Percentiles rank a stretch among this genome's conserved stretches.
Evolutionary conservation across 1,140 invertebrate genomes (phyloP).

Genomic region (Pygmarrhopalites habei): DNA sequence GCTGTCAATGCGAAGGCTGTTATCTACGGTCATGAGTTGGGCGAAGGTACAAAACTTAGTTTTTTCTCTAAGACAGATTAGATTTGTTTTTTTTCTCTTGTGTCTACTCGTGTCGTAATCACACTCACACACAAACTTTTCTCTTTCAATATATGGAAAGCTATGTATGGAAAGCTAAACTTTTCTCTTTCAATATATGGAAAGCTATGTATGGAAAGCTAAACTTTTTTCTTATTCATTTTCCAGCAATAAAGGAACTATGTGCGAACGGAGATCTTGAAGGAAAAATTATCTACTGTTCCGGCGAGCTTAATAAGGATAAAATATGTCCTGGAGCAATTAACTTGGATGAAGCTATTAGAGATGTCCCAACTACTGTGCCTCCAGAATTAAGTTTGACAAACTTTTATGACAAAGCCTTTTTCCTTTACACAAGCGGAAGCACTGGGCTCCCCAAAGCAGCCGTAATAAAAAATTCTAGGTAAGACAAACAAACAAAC

Average conservation of each 20-base stretch:
- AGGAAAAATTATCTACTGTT: constrained; percentile 5
- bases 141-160: too few relatives aligned
- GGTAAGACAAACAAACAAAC: constrained; percentile 3
- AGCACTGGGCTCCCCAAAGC: constrained; percentile 50
- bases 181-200: too few relatives aligned
- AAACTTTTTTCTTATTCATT: neutral
- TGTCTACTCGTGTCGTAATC: too few relatives aligned
- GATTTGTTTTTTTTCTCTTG: neutral
- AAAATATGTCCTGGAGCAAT: neutral
- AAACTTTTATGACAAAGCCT: constrained; percentile 25
- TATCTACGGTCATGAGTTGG: constrained; percentile 22
- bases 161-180: too few relatives aligned
- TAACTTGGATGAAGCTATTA: constrained; percentile 7
- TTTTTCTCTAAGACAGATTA: neutral
- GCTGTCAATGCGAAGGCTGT: constrained; percentile 33
- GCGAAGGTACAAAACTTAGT: neutral
- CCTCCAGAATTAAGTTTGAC: neutral
- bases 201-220: too few relatives aligned
- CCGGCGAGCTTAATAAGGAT: neutral
- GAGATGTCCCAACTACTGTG: neutral
- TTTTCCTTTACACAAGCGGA: constrained; percentile 55
- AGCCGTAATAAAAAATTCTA: constrained; percentile 25
- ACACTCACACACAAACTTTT: too few relatives aligned
- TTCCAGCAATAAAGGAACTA: neutral
- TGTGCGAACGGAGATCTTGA: neutral